A percentile compares a stretch with the other conserved stretches of the same genome.
Evolutionary conservation across 2,888 invertebrate genomes (phyloP).

Genomic region (Caenorhabditis imperialis): DNA sequence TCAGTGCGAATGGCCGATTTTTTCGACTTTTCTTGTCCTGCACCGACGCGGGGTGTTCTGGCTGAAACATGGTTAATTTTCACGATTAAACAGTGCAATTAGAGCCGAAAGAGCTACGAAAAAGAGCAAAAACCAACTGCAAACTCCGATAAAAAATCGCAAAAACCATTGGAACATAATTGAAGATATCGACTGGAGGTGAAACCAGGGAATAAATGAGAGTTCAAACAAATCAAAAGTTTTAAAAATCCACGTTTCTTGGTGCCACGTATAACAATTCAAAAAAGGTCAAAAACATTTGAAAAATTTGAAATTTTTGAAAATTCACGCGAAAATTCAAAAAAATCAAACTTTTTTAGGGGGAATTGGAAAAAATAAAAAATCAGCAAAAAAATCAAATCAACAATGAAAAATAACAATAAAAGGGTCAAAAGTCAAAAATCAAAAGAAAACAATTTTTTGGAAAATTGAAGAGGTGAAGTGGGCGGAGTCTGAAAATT

Average conservation of each 20-base stretch:
- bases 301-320: no score
- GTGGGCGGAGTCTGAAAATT: no score
- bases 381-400: neutral
- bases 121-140: conserved; percentile 18
- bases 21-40: conserved; percentile 16
- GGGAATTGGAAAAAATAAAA: conserved; percentile 1
- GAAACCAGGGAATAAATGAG: neutral
- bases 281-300: no score
- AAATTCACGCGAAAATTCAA: no score
- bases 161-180: conserved; percentile 29
- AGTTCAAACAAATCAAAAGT: conserved; percentile 4
- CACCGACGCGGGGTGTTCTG: conserved; percentile 10
- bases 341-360: neutral
- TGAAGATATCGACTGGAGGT: neutral
- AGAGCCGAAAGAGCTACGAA: neutral
- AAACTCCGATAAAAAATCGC: conserved; percentile 36
- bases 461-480: no score
- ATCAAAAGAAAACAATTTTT: conserved; percentile 4
- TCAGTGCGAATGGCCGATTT: neutral
- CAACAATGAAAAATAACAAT: neutral
- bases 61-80: no score
- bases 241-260: neutral
- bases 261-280: neutral
- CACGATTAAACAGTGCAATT: no score
- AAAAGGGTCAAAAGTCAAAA: neutral